Conservation (phyloP, 2,888 invertebrate species). For the Nomada ferruginata region DNA sequence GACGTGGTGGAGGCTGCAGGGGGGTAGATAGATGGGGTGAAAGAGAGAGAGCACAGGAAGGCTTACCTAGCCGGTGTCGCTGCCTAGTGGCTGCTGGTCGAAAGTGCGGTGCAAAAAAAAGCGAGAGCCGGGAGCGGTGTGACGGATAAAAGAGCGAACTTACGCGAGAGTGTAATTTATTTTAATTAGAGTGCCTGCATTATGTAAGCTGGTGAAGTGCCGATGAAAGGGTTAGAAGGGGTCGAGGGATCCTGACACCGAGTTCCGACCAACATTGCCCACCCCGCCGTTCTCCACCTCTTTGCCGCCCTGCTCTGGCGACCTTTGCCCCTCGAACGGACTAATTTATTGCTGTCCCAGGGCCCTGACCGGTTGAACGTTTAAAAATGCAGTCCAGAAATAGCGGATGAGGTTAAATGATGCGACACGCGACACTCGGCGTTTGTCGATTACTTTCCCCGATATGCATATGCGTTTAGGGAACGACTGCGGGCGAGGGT, state of each 20-base stretch:
- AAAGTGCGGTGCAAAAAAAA: slow-evolving; percentile 74
- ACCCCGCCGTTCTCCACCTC: not conserved
- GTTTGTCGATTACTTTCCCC: slow-evolving; percentile 31
- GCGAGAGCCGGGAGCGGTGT: slow-evolving; percentile 45
- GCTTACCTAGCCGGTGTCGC: slow-evolving; percentile 50
- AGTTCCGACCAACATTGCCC: slow-evolving; percentile 55
- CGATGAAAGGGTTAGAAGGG: slow-evolving; percentile 80
- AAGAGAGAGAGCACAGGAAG: slow-evolving; percentile 19
- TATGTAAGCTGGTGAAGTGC: slow-evolving; percentile 80
- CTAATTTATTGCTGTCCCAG: slow-evolving; percentile 76
- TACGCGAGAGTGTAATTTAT: slow-evolving; percentile 81
- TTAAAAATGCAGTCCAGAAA: slow-evolving; percentile 39
- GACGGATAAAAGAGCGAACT: slow-evolving; percentile 72
- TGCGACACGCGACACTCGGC: not conserved
- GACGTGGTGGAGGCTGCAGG: slow-evolving; percentile 63
- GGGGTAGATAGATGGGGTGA: not conserved
- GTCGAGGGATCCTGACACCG: slow-evolving; percentile 74
- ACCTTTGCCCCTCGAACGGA: slow-evolving; percentile 70
- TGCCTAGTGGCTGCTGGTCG: slow-evolving; percentile 68
- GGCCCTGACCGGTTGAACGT: slow-evolving; percentile 43
- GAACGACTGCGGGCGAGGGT: not conserved
- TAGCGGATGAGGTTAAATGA: not conserved
- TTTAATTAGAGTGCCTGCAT: slow-evolving; percentile 84
- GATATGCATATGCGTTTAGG: not conserved
- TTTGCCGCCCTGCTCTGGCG: slow-evolving; percentile 38